Percentiles rank a stretch among this genome's conserved stretches.
Conservation (phyloP, 2,113 vertebrate genomes). For the Hypanus sabinus region DNA sequence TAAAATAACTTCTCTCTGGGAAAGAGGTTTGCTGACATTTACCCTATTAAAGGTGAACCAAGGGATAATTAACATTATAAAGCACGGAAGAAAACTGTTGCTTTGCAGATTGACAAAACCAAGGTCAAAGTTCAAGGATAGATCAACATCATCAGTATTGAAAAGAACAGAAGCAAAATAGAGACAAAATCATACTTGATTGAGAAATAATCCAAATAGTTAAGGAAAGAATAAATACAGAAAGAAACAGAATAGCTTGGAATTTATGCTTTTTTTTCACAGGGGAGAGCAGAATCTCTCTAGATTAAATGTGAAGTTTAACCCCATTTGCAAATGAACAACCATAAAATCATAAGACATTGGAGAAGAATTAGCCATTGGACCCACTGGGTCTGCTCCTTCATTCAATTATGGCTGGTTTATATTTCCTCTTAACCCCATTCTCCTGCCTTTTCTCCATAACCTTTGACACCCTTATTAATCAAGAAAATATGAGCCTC, state of each 20-base stretch:
- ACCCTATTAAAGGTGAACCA: neutral
- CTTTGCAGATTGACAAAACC: neutral
- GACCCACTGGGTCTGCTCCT: too few relatives aligned
- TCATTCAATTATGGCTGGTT: too few relatives aligned
- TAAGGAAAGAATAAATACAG: neutral
- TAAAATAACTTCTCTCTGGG: neutral
- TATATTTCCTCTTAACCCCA: too few relatives aligned
- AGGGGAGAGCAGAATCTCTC: neutral
- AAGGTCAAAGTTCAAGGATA: neutral
- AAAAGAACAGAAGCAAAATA: neutral
- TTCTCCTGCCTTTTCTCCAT: too few relatives aligned
- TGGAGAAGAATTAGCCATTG: too few relatives aligned
- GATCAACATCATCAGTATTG: neutral
- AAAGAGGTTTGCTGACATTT: slow-evolving; percentile 21
- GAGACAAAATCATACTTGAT: neutral
- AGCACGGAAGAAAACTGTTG: neutral
- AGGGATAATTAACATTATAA: slow-evolving; percentile 20
- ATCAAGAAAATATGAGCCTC: too few relatives aligned
- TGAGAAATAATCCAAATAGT: neutral
- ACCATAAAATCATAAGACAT: too few relatives aligned
- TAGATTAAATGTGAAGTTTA: neutral
- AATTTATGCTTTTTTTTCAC: neutral
- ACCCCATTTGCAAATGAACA: too few relatives aligned
- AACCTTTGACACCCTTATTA: too few relatives aligned
- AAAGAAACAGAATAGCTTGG: neutral